These are phyloP conservation scores for Brachymystax lenok DNA, from an alignment of 2,797 vertebrate genomes.

Conservation along the genomic window DNA sequence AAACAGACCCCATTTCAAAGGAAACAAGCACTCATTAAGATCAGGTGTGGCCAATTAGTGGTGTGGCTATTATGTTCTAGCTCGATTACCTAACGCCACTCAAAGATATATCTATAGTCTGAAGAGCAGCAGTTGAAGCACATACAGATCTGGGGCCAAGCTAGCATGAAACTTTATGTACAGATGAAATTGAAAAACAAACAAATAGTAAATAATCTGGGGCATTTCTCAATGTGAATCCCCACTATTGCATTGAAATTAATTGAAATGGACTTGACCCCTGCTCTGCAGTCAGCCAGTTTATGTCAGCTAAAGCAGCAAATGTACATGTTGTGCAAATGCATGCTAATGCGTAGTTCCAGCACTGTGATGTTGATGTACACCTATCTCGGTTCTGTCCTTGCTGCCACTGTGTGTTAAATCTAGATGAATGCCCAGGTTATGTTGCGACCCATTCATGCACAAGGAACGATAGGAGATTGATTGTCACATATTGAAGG, in stretches of 20 bases:
- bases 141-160: not conserved
- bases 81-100: not conserved
- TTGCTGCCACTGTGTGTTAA: constrained; percentile 9
- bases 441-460: constrained; percentile 36
- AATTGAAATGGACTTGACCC: constrained; percentile 7
- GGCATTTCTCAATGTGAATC: not conserved
- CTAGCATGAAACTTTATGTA: not conserved
- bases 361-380: constrained; percentile 36
- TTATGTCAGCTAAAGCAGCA: not conserved
- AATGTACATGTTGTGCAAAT: constrained; percentile 15
- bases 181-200: constrained; percentile 17
- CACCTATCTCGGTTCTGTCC: constrained; percentile 9
- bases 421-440: constrained; percentile 52
- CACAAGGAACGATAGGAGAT: constrained; percentile 30
- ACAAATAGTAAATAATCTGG: constrained; percentile 34
- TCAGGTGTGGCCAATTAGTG: no score
- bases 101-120: not conserved
- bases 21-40: no score
- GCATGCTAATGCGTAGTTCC: constrained; percentile 13
- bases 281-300: not conserved
- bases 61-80: no score
- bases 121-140: not conserved
- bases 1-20: no score
- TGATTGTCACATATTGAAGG: not conserved
- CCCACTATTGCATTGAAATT: not conserved